phyloP scores from a whole-genome alignment of 1,140 invertebrate genomes.

The Zaprionus ghesquierei region DNA sequence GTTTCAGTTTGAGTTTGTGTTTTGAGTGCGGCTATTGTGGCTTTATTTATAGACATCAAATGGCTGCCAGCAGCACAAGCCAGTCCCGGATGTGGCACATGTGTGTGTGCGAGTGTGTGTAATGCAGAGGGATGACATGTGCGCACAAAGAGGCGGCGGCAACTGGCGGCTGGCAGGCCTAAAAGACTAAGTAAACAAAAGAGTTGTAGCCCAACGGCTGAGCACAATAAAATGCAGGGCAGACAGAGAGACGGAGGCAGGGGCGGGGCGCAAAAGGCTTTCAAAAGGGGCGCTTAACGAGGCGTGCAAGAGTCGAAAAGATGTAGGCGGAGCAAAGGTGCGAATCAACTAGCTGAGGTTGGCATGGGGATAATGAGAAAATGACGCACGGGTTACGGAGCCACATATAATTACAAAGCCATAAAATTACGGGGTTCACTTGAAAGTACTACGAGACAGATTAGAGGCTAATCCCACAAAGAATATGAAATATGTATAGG shows the following conservation, averaged over 20 bases:
- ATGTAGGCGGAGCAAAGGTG: conserved; percentile 4
- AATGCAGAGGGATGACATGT: conserved; percentile 57
- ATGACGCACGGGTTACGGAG: not conserved
- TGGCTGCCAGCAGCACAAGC: conserved; percentile 52
- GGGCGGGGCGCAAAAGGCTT: conserved; percentile 52
- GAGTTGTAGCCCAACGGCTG: conserved; percentile 43
- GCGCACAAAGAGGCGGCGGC: conserved; percentile 2
- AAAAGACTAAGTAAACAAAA: conserved; percentile 67
- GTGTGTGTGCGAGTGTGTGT: conserved; percentile 7
- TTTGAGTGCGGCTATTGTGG: conserved; percentile 52
- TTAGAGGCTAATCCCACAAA: not conserved
- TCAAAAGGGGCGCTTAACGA: conserved; percentile 13
- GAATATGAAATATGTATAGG: too few relatives aligned
- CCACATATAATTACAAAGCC: not conserved
- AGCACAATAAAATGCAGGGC: conserved; percentile 13
- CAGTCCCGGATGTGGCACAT: conserved; percentile 41
- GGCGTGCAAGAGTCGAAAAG: conserved; percentile 34
- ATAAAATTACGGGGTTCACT: not conserved
- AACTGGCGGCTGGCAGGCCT: not conserved
- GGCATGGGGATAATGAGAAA: not conserved
- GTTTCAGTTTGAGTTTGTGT: conserved; percentile 10
- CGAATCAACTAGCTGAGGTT: not conserved
- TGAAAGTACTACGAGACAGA: not conserved
- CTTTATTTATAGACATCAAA: conserved; percentile 72
- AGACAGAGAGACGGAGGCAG: not conserved